Evolutionary conservation across 2,888 invertebrate species (phyloP), one percentile per base, ranked within the genome.

Genomic region (Philhelius pedissequus): DNA sequence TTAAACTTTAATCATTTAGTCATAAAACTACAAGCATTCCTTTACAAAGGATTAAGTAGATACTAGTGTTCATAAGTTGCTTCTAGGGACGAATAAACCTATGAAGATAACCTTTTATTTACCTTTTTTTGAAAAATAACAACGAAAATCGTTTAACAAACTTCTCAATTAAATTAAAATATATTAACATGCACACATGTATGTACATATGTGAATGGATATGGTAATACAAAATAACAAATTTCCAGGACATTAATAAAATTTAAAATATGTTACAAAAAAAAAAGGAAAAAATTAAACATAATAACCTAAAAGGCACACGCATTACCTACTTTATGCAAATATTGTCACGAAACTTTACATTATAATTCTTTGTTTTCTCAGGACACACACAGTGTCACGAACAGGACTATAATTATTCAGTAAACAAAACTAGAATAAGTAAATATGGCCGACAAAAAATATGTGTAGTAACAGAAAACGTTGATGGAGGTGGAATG

Each of bases 131-230:
- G 0, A 32, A 54, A 30, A 13, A 13, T 25, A 38, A 40, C 40
- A 25, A 40, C 25, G 15, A 27, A 30, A 43, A 43, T 3, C 43
- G 18, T 18, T 62, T 7, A 30, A 40, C 43, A 62, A 40, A 27
- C 43, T 60, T 27, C 27, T 60, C 40, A 60, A 60, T 60, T 60
- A 60, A 60, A 25, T 58, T 40, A 22, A 15, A 25, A 32, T 38
- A 11, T 18, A 43, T n/a, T 45, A 20, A 11, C 20, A 22, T 20
- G 48, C 0, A 13, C 48, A 18, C n/a, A n/a, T n/a, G n/a, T n/a
- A n/a, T n/a, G 13, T 22, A 45, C 22, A 48, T 20, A 5, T 20
- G 9, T 13, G 11, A 4, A n/a, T 18, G 5, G 4, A n/a, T n/a
- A n/a, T n/a, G n/a, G n/a, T n/a, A n/a, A n/a, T 18, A 22, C 2